Percentiles rank a stretch among this genome's conserved stretches.
These are phyloP conservation scores for Acropternis orthonyx DNA, from an alignment of 2,797 vertebrate genomes.

Conservation along the genomic window DNA sequence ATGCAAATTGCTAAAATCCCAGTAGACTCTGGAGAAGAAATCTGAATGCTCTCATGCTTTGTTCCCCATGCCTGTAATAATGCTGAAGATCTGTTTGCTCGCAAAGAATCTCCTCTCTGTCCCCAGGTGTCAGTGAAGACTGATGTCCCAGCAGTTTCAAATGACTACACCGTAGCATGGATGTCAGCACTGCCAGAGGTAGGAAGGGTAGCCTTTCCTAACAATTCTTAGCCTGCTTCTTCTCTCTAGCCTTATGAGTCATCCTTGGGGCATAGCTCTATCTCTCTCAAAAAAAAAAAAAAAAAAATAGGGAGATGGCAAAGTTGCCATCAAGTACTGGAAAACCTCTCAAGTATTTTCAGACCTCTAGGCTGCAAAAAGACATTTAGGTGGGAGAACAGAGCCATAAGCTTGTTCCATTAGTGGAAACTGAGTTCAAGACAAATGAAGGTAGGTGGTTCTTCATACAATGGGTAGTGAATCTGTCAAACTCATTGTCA, in stretches of 20 bases:
- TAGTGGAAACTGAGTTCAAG: constrained; percentile 27
- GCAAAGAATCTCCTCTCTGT: background rate
- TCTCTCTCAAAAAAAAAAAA: background rate
- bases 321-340: background rate
- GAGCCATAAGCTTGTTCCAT: constrained; percentile 1
- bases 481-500: constrained; percentile 18
- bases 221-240: background rate
- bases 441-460: constrained; percentile 48
- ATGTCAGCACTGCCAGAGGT: constrained; percentile 58
- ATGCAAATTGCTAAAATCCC: background rate
- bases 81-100: background rate
- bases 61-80: background rate
- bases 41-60: background rate
- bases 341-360: constrained; percentile 10
- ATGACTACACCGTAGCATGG: constrained; percentile 32
- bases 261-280: background rate
- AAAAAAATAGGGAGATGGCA: background rate
- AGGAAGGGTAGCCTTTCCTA: background rate
- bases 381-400: background rate
- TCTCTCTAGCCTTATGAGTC: background rate
- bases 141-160: constrained; percentile 44
- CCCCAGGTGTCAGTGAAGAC: constrained; percentile 59
- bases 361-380: constrained; percentile 19
- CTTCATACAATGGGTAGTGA: constrained; percentile 31
- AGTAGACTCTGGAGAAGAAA: background rate